These are phyloP conservation scores for Lanius collurio DNA, from an alignment of 2,113 vertebrate species.

Conservation along the genomic window DNA sequence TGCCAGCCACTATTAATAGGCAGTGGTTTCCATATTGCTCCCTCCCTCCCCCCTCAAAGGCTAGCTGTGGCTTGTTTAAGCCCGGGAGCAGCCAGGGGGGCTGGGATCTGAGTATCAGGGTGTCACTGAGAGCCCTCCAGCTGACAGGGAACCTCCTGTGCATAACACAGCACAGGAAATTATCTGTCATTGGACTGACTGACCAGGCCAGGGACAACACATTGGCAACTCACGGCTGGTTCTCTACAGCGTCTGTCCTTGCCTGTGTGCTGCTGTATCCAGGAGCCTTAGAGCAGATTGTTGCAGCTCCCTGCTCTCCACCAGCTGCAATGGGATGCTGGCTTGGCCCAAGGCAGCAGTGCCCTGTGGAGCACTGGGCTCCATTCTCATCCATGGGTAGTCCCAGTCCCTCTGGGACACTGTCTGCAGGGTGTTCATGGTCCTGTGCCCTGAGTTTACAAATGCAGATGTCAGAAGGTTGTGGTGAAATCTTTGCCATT, in stretches of 20 bases:
- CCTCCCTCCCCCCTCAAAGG: not conserved
- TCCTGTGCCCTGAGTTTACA: not conserved
- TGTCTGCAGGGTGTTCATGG: rapidly evolving
- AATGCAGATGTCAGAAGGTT: not conserved
- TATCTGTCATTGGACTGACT: not conserved
- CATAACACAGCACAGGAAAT: not conserved
- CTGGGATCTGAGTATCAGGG: not conserved
- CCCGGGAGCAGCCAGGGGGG: not conserved
- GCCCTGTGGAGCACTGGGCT: not conserved
- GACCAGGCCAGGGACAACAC: not conserved
- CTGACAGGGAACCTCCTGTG: not conserved
- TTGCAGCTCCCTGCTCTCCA: not conserved
- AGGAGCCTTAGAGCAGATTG: not conserved
- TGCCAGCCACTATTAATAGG: constrained; percentile 22
- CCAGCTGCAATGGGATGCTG: not conserved
- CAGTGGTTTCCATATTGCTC: not conserved
- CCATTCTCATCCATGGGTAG: not conserved
- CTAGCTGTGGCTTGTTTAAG: not conserved
- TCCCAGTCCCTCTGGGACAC: rapidly evolving
- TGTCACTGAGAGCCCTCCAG: not conserved
- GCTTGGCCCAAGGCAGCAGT: not conserved
- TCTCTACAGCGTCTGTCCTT: not conserved
- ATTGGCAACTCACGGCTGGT: not conserved
- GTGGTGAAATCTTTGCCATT: not conserved
- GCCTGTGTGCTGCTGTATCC: not conserved